These are phyloP conservation scores for Microvelia longipes DNA, from an alignment of 1,140 invertebrate genomes.

Conservation along the genomic window DNA sequence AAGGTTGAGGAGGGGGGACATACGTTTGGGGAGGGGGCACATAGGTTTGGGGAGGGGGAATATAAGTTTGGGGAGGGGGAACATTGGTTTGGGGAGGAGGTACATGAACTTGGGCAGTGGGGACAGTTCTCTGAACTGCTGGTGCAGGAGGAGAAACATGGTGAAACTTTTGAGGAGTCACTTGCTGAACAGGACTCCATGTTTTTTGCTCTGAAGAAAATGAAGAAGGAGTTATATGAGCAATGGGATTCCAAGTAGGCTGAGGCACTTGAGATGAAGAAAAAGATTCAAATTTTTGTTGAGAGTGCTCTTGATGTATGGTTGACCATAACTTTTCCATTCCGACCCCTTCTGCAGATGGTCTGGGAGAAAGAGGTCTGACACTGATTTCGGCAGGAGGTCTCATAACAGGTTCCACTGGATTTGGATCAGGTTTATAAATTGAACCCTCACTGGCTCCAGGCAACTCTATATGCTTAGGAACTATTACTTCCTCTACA, in stretches of 20 bases:
- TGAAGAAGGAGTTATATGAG: no score
- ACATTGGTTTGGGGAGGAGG: no score
- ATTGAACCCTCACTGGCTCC: neutral
- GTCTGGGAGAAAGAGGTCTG: conserved; percentile 29
- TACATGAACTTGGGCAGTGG: no score
- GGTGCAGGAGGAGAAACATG: no score
- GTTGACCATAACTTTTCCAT: conserved; percentile 44
- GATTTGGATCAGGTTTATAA: conserved; percentile 6
- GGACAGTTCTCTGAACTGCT: no score
- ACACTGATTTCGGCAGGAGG: conserved; percentile 11
- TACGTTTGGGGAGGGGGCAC: no score
- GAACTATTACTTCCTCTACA: neutral
- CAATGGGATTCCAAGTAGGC: no score
- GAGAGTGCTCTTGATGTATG: conserved; percentile 5
- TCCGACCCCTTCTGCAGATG: conserved; percentile 40
- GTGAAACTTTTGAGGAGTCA: no score
- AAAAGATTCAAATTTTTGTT: neutral
- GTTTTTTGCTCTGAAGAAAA: neutral
- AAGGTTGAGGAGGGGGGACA: no score
- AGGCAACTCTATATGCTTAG: neutral
- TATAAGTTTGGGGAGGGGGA: no score
- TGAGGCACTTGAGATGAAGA: conserved; percentile 1
- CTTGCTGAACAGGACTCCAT: neutral
- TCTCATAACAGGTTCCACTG: conserved; percentile 7
- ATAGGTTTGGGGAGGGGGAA: no score